Conservation (phyloP, 1,140 invertebrate species). For the Heliconius eleuchia region DNA sequence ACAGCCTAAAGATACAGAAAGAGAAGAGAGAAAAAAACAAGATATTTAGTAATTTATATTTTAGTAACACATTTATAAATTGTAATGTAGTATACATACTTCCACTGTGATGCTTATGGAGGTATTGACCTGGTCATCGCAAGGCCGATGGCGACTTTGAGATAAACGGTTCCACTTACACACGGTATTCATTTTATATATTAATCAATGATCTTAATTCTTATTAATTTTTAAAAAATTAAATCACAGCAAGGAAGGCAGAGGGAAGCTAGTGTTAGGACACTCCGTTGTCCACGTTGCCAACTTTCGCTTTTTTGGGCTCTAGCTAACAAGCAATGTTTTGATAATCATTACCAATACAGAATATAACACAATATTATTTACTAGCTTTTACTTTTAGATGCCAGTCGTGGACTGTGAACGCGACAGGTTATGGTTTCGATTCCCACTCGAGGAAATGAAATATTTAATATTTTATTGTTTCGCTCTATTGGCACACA, state of each 20-base stretch:
- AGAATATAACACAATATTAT: no score
- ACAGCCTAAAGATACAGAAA: no score
- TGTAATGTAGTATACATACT: not conserved
- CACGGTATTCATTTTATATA: not conserved
- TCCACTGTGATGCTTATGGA: not conserved
- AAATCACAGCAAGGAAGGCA: not conserved
- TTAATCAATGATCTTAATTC: not conserved
- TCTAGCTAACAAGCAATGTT: no score
- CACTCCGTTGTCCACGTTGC: not conserved
- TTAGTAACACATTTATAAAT: not conserved
- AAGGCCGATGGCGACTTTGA: not conserved
- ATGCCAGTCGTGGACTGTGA: no score
- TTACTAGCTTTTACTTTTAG: no score
- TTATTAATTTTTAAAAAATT: no score
- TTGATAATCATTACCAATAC: no score
- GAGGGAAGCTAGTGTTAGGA: not conserved
- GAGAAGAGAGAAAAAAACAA: not conserved
- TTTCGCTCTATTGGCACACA: no score
- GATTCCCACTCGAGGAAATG: no score
- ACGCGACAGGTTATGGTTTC: no score
- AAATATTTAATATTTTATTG: no score
- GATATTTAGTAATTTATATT: not conserved
- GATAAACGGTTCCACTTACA: not conserved
- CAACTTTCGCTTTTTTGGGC: no score
- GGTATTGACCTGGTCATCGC: conserved; percentile 9